Conservation (phyloP, 2,888 invertebrate species). For the Desoria tigrina region DNA sequence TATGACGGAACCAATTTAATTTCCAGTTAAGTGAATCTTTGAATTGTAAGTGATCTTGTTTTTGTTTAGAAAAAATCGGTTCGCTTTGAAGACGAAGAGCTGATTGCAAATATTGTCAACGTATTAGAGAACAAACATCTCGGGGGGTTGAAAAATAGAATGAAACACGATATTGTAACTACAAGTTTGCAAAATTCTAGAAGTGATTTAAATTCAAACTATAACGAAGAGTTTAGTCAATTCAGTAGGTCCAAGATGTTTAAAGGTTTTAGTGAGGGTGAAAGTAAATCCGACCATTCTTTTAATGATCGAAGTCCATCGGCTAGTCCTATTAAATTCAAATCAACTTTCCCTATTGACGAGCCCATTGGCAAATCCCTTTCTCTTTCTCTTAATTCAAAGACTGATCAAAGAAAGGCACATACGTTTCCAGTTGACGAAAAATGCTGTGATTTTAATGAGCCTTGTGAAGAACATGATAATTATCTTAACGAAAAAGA, state of each 20-base stretch:
- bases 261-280: background rate
- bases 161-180: constrained; percentile 1
- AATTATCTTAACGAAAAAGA: constrained; percentile 21
- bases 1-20: too few relatives aligned
- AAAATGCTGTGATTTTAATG: constrained; percentile 61
- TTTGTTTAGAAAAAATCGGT: constrained; percentile 50
- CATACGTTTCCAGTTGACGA: constrained; percentile 59
- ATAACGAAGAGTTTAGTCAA: background rate
- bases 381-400: constrained; percentile 20
- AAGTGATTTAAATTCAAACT: constrained; percentile 8
- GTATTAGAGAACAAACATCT: constrained; percentile 16
- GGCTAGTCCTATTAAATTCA: constrained; percentile 55
- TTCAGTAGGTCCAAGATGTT: background rate
- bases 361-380: constrained; percentile 61
- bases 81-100: constrained; percentile 51
- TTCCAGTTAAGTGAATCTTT: too few relatives aligned
- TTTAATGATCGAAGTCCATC: background rate
- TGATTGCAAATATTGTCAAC: background rate
- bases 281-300: background rate
- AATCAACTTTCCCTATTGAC: constrained; percentile 85
- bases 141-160: constrained; percentile 26
- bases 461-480: constrained; percentile 49
- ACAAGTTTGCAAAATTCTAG: background rate
- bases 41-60: too few relatives aligned
- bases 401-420: constrained; percentile 18